These are phyloP conservation scores for Lithobius niger DNA, from an alignment of 1,140 invertebrate species.

Conservation along the genomic window DNA sequence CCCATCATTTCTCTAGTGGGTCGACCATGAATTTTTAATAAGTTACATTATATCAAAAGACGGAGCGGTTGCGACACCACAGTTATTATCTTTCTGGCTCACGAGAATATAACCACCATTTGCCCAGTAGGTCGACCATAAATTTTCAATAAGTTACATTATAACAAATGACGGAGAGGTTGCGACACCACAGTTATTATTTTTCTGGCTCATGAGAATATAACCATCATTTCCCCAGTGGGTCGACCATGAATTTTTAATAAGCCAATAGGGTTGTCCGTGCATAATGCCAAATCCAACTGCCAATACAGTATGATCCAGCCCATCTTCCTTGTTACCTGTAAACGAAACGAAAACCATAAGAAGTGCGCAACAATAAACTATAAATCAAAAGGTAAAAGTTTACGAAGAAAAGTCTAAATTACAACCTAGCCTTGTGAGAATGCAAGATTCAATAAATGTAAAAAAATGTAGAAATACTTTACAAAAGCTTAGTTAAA, in stretches of 20 bases:
- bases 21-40: no score
- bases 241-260: conserved; percentile 89
- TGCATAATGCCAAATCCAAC: conserved; percentile 81
- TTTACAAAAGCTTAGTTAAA: no score
- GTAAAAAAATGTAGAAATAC: no score
- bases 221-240: conserved; percentile 89
- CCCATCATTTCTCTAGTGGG: no score
- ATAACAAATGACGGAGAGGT: conserved; percentile 70
- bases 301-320: conserved; percentile 87
- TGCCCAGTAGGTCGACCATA: no score
- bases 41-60: no score
- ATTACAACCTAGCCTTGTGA: not conserved
- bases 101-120: conserved; percentile 84
- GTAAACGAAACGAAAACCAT: no score
- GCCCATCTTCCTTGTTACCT: conserved; percentile 50
- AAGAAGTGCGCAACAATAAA: no score
- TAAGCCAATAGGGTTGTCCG: conserved; percentile 72
- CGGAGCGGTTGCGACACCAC: conserved; percentile 73
- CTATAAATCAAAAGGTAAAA: no score
- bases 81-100: conserved; percentile 75
- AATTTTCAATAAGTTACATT: no score
- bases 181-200: conserved; percentile 86
- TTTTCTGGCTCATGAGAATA: conserved; percentile 67
- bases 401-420: conserved; percentile 6
- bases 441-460: conserved; percentile 4